Percentiles rank a stretch among this genome's conserved stretches.
Conservation (phyloP, 2,113 vertebrate genomes). For the Phycodurus eques region DNA sequence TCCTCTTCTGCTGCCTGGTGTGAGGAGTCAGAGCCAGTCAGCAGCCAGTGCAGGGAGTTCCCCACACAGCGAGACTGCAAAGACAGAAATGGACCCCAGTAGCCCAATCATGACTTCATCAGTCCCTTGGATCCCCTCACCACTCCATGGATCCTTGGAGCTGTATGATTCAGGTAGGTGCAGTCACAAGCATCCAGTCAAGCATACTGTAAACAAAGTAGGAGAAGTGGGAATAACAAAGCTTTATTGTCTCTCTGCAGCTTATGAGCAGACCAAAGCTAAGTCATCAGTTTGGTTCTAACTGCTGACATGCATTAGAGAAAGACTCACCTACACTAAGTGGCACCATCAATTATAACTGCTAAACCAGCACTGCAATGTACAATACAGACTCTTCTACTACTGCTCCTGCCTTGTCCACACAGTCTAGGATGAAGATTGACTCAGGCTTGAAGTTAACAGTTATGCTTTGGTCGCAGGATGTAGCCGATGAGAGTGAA, state of each 20-base stretch:
- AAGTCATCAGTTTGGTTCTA: constrained; percentile 91
- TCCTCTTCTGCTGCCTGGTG: constrained; percentile 83
- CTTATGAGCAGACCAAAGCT: constrained; percentile 87
- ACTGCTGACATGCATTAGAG: constrained; percentile 39
- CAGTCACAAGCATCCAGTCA: not conserved
- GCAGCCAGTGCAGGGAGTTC: constrained; percentile 79
- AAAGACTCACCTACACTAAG: constrained; percentile 24
- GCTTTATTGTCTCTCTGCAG: constrained; percentile 64
- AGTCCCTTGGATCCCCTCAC: constrained; percentile 81
- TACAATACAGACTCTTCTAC: constrained; percentile 37
- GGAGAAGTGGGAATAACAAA: not conserved
- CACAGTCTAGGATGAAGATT: constrained; percentile 19
- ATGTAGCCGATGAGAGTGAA: constrained; percentile 11
- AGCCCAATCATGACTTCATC: constrained; percentile 71
- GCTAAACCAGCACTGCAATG: constrained; percentile 54
- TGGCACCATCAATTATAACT: constrained; percentile 35
- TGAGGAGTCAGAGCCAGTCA: constrained; percentile 69
- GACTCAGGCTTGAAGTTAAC: constrained; percentile 50
- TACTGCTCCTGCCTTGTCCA: constrained; percentile 44
- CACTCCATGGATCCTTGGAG: constrained; percentile 87
- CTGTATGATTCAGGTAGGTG: constrained; percentile 87
- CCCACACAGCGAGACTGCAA: constrained; percentile 76
- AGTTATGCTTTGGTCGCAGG: constrained; percentile 29
- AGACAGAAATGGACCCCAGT: constrained; percentile 80
- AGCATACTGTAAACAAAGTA: not conserved